phyloP scores from a whole-genome alignment of 2,113 vertebrate genomes.

The mouse (Mus musculus) region DNA sequence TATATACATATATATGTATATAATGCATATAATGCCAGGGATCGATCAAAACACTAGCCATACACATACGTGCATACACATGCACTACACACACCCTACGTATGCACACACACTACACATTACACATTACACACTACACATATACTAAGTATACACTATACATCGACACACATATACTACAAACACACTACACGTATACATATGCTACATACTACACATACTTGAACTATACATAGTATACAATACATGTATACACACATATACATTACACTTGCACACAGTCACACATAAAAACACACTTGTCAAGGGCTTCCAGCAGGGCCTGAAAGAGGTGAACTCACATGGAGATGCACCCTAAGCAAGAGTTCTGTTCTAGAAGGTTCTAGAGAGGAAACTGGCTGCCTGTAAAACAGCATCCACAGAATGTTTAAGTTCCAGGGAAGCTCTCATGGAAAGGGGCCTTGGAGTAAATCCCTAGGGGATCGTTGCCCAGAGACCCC shows the following conservation, averaged over 20 bases:
- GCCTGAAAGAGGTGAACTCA: background rate
- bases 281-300: background rate
- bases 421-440: background rate
- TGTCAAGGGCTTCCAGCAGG: background rate
- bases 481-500: rapidly evolving
- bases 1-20: background rate
- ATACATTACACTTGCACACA: too few species aligned
- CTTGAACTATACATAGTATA: background rate
- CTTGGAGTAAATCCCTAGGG: background rate
- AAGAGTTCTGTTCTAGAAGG: background rate
- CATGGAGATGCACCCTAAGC: rapidly evolving
- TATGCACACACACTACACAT: background rate
- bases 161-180: background rate
- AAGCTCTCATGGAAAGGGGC: background rate
- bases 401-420: background rate
- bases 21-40: background rate
- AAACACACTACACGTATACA: background rate
- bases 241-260: background rate
- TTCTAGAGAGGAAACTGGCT: background rate
- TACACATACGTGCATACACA: background rate
- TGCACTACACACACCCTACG: background rate
- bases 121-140: background rate
- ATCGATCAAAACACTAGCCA: background rate
- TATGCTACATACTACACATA: background rate
- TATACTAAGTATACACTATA: background rate